These are phyloP conservation scores for Melanocharis versteri DNA, from an alignment of 2,113 vertebrate genomes.

Conservation along the genomic window DNA sequence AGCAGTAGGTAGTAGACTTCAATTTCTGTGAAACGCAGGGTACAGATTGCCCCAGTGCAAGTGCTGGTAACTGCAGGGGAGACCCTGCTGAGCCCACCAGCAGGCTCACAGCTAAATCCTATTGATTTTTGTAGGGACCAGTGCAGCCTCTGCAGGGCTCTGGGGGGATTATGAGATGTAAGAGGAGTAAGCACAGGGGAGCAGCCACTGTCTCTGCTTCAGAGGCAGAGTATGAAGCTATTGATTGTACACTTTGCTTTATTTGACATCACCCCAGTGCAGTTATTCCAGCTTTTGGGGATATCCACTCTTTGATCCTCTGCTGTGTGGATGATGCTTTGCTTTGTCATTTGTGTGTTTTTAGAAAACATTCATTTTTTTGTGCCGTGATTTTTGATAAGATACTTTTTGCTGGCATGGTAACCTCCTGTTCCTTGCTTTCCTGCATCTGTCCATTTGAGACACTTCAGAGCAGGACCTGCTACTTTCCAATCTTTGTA, in stretches of 20 bases:
- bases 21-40: neutral
- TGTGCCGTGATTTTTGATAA: neutral
- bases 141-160: neutral
- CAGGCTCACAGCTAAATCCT: neutral
- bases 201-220: neutral
- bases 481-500: neutral
- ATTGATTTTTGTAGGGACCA: neutral
- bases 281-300: neutral
- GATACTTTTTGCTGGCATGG: neutral
- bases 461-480: neutral
- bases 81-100: neutral
- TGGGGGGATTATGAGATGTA: neutral
- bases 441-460: neutral
- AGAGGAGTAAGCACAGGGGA: neutral
- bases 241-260: neutral
- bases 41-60: neutral
- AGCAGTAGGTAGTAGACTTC: neutral
- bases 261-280: neutral
- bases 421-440: neutral
- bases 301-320: neutral
- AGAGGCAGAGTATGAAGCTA: neutral
- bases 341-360: neutral
- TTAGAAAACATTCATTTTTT: neutral
- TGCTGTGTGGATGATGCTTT: neutral
- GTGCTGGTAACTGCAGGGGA: neutral